Evolutionary conservation across 2,797 vertebrate genomes (phyloP).

Genomic region (Oophaga sylvatica): DNA sequence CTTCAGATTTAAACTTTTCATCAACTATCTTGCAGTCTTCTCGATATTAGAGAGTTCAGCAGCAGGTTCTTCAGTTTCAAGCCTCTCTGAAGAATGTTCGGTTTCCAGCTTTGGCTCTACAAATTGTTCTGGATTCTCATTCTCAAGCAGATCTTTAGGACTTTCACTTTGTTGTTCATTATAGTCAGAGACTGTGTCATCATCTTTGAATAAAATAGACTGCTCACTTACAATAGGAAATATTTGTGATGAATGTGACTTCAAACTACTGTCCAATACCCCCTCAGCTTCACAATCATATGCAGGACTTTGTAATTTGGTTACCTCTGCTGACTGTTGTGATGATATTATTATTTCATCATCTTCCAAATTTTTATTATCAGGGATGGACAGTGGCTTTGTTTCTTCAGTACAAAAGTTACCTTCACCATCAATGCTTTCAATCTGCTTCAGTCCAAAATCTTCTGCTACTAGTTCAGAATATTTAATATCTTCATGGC

Average conservation of each 20-base stretch:
- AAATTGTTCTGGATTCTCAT: background rate
- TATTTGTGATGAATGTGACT: conserved; percentile 14
- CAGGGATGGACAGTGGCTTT: too few species aligned
- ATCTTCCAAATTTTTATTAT: too few species aligned
- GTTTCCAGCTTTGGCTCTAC: background rate
- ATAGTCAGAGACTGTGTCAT: background rate
- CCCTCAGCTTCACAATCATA: background rate
- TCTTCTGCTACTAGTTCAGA: background rate
- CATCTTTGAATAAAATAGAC: background rate
- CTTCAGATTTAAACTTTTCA: conserved; percentile 36
- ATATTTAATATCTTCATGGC: background rate
- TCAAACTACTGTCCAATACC: background rate
- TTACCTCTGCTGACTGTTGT: background rate
- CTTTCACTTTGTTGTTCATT: background rate
- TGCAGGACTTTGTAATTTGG: background rate
- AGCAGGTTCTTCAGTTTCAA: background rate
- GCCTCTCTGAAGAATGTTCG: background rate
- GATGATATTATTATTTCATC: too few species aligned
- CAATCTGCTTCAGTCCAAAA: background rate
- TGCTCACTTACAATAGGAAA: background rate
- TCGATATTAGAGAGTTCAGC: conserved; percentile 20
- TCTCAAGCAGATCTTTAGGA: background rate
- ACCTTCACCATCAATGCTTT: background rate
- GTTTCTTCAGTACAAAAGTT: accelerated
- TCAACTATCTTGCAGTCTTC: background rate